Base-by-base conservation (phyloP, 2,113 vertebrate species). In the Gymnorhina tibicen region DNA sequence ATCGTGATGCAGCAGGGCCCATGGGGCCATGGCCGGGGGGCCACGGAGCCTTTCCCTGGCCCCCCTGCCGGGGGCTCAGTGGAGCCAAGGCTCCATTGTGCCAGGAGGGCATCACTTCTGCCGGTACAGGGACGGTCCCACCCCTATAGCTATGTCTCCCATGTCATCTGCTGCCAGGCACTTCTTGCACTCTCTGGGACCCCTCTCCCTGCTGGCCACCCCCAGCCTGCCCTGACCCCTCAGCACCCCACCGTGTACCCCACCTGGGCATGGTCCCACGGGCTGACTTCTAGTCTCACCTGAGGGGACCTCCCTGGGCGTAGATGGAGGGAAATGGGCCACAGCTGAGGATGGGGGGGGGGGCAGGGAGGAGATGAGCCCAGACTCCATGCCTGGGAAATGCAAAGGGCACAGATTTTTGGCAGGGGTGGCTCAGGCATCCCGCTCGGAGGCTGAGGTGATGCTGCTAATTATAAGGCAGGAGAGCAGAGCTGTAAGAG, bases 391-490 rank as follows among this genome's bases (percentile, higher is more conserved):
- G 79, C n/a, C 49, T 89, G 89, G 89, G 87, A 81, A 92, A n/a
- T 0, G 81, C 64, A 91, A 91, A 85, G 85, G 88, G 20, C 75
- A 67, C 18, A 28, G 78, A 83, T 81, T 92, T 86, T 92, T 93
- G 95, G 92, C 91, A 91, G 62, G 76, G 55, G 83, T 1, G 83
- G 92, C 88, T 76, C 92, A 87, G 82, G 53, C 85, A 32, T 67
- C 85, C 53, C 44, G 3, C 10, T 72, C 7, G 0, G 77, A 59
- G 95, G 69, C 93, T 94, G 93, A 94, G 94, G 85, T 91, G 95
- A 97, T 96, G 96, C 87, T 94, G 81, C 95, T 97, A 96, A 97
- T 97, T 93, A 97, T 97, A 95, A 85, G 37, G 47, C 86, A 74
- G 91, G 91, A 89, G 78, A 85, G 75, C 87, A 67, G 76, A 92